These are phyloP conservation scores for Anthrax anthrax DNA, from an alignment of 2,888 invertebrate genomes.

Conservation along the genomic window DNA sequence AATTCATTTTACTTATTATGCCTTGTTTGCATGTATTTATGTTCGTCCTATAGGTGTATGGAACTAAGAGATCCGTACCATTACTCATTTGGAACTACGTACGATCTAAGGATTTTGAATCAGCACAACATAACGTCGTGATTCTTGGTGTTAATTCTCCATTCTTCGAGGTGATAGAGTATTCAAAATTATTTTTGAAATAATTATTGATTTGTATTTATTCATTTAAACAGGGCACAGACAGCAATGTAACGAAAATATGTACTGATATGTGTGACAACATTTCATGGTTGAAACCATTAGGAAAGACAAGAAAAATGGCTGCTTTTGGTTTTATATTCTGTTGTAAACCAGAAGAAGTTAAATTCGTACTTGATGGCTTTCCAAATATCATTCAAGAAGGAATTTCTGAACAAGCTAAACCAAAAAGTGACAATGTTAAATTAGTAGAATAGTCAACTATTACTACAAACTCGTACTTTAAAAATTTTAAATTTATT, in stretches of 20 bases:
- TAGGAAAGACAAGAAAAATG: neutral
- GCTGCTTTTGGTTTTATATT: neutral
- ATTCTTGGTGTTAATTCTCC: neutral
- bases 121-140: neutral
- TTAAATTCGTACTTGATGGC: neutral
- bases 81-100: neutral
- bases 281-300: neutral
- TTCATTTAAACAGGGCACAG: neutral
- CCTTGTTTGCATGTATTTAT: too few relatives aligned
- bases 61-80: neutral
- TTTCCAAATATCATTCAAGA: neutral
- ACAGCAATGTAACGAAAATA: neutral
- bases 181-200: neutral
- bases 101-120: neutral
- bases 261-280: constrained; percentile 1
- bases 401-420: too few relatives aligned
- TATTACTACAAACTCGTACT: too few relatives aligned
- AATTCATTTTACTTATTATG: too few relatives aligned
- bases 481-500: too few relatives aligned
- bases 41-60: neutral
- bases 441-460: too few relatives aligned
- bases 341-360: neutral
- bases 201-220: neutral
- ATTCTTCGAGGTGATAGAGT: neutral
- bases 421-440: too few relatives aligned